These are phyloP conservation scores for Syngnathus acus DNA, from an alignment of 2,797 vertebrate species.

Conservation along the genomic window DNA sequence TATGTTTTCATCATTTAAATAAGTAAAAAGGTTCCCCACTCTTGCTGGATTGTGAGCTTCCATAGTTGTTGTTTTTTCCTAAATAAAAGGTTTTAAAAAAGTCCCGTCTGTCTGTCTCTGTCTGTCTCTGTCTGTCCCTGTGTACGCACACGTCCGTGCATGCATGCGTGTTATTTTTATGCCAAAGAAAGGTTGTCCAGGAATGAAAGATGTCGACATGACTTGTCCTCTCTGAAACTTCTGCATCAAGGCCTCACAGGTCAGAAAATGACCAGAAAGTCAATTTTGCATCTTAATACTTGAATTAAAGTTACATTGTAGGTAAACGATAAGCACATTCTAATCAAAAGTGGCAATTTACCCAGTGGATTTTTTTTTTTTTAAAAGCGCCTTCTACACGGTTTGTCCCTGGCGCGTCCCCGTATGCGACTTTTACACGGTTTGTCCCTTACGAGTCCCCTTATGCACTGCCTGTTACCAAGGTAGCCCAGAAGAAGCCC, in stretches of 20 bases:
- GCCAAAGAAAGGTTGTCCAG: neutral
- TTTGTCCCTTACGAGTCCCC: slow-evolving; percentile 34
- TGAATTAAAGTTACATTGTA: too few relatives aligned
- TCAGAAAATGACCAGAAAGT: neutral
- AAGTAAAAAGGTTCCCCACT: neutral
- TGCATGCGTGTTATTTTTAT: neutral
- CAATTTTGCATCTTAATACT: too few relatives aligned
- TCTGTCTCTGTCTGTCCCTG: too few relatives aligned
- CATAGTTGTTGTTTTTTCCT: neutral
- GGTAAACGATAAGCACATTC: too few relatives aligned
- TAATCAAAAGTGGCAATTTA: too few relatives aligned
- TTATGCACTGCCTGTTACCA: slow-evolving; percentile 60
- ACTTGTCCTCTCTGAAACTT: neutral
- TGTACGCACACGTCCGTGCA: neutral
- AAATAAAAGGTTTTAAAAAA: slow-evolving; percentile 1
- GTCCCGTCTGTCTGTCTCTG: too few relatives aligned
- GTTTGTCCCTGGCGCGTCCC: slow-evolving; percentile 27
- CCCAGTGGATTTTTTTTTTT: neutral
- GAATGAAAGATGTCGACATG: neutral
- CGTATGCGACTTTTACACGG: slow-evolving; percentile 36
- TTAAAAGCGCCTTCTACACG: neutral
- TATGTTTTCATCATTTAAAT: neutral
- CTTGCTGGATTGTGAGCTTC: neutral
- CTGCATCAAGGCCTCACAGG: too few relatives aligned
- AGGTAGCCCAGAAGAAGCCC: slow-evolving; percentile 64